Evolutionary conservation across 2,113 vertebrate genomes (phyloP).

Genomic region (Tenrec ecaudatus): DNA sequence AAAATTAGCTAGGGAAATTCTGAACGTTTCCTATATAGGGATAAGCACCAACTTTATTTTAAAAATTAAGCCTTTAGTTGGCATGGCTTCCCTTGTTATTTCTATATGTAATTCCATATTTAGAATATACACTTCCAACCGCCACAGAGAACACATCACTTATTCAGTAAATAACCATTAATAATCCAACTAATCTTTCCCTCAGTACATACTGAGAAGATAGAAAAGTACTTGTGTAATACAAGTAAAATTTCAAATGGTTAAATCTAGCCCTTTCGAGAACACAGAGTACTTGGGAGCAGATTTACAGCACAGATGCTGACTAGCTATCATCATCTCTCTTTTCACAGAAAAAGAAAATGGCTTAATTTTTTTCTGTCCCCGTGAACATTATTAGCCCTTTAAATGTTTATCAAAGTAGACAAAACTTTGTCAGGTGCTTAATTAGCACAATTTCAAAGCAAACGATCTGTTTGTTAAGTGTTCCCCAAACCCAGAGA

Average conservation of each 20-base stretch:
- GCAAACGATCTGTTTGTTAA: slow-evolving; percentile 18
- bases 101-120: slow-evolving; percentile 16
- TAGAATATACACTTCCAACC: slow-evolving; percentile 32
- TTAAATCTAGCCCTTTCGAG: slow-evolving; percentile 44
- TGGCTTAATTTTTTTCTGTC: background rate
- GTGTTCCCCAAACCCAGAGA: slow-evolving; percentile 5
- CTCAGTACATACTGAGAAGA: background rate
- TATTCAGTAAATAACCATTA: slow-evolving; percentile 43
- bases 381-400: background rate
- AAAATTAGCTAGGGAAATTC: background rate
- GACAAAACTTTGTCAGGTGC: background rate
- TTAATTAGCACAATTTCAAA: slow-evolving; percentile 48
- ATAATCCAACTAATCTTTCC: slow-evolving; percentile 53
- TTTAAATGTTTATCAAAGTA: slow-evolving; percentile 47
- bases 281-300: slow-evolving; percentile 59
- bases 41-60: background rate
- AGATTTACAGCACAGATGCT: slow-evolving; percentile 57
- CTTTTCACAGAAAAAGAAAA: slow-evolving; percentile 18
- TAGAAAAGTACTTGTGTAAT: slow-evolving; percentile 39
- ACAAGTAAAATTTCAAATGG: slow-evolving; percentile 24
- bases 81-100: background rate
- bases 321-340: slow-evolving; percentile 33
- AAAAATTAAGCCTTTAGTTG: slow-evolving; percentile 50
- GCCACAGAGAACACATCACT: background rate
- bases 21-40: background rate